Conservation (phyloP, 2,113 vertebrate genomes). For the Syngnathoides biaculeatus region DNA sequence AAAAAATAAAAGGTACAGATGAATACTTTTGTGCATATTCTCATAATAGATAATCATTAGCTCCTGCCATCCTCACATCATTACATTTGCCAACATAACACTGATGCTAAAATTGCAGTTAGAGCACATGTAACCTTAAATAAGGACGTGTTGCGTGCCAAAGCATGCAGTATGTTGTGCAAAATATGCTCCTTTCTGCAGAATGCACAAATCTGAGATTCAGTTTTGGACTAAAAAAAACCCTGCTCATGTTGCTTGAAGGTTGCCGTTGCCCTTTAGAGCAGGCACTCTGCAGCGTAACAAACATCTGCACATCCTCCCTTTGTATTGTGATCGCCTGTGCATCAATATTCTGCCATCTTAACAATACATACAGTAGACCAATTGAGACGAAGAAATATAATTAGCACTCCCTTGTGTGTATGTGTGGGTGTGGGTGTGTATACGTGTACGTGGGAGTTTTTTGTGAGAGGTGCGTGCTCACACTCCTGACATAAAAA, state of each 20-base stretch:
- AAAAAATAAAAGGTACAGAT: neutral
- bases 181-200: neutral
- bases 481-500: conserved; percentile 44
- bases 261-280: conserved; percentile 39
- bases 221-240: conserved; percentile 1
- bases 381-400: conserved; percentile 47
- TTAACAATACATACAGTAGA: conserved; percentile 53
- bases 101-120: neutral
- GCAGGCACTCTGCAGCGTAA: conserved; percentile 24
- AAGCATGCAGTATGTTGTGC: neutral
- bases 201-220: neutral
- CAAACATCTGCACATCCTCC: conserved; percentile 34
- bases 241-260: neutral
- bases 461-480: neutral
- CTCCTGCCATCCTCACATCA: neutral
- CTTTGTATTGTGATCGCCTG: conserved; percentile 37
- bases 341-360: conserved; percentile 45
- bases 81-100: neutral
- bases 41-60: neutral
- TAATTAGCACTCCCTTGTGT: conserved; percentile 8
- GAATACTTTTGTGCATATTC: neutral
- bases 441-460: too few relatives aligned
- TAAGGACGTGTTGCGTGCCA: neutral
- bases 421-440: too few relatives aligned
- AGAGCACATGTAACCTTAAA: neutral